Percentiles rank a stretch among this genome's conserved stretches.
Conservation (phyloP, 2,797 vertebrate species). For the Poecile montanus region DNA sequence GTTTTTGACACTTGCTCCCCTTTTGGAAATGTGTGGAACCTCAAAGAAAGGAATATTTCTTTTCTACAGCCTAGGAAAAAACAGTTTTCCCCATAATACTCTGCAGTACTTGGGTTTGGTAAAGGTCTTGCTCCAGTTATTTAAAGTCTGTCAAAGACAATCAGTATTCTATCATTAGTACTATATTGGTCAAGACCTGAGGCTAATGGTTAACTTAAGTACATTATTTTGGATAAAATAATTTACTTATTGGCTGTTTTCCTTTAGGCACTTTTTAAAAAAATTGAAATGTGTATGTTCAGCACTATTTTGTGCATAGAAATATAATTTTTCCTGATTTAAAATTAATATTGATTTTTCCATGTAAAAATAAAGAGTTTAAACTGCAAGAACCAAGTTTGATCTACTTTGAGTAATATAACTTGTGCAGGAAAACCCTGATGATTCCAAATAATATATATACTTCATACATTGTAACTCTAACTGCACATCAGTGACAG, state of each 20-base stretch:
- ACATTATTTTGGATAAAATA: not conserved
- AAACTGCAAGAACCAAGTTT: not conserved
- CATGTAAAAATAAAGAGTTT: not conserved
- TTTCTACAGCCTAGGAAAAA: not conserved
- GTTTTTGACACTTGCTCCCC: not conserved
- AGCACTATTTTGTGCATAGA: not conserved
- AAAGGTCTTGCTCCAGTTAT: not conserved
- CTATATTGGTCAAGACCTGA: not conserved
- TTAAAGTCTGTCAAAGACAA: not conserved
- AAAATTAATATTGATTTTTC: not conserved
- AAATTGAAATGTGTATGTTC: not conserved
- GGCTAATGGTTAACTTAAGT: not conserved
- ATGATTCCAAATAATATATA: not conserved
- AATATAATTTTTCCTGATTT: not conserved
- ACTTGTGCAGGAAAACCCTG: not conserved
- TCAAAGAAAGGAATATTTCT: not conserved
- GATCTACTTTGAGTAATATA: not conserved
- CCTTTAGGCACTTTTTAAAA: not conserved
- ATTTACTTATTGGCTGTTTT: not conserved
- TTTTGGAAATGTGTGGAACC: not conserved
- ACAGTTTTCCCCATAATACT: not conserved
- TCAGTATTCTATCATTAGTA: not conserved
- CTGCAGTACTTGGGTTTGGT: not conserved
- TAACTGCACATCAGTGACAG: not conserved
- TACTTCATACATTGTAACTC: not conserved